These are phyloP conservation scores for Thaumatotibia leucotreta DNA, from an alignment of 1,140 invertebrate genomes.

Conservation along the genomic window DNA sequence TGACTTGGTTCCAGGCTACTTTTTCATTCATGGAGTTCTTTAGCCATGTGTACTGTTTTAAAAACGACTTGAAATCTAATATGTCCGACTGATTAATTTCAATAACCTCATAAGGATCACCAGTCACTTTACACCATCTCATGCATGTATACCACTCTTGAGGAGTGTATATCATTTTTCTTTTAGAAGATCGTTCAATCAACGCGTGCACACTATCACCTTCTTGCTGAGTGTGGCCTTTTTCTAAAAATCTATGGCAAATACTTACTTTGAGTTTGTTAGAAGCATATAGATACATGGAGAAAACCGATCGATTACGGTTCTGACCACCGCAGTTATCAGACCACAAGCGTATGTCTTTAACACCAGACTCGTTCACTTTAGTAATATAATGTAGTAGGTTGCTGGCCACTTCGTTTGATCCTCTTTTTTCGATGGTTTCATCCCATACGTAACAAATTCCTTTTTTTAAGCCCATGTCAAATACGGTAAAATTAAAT, in stretches of 20 bases:
- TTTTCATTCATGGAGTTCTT: not conserved
- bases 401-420: slow-evolving; percentile 20
- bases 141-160: not conserved
- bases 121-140: not conserved
- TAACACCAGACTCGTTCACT: not conserved
- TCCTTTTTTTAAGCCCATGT: slow-evolving; percentile 15
- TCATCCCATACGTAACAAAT: slow-evolving; percentile 21
- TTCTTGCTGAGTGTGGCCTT: not conserved
- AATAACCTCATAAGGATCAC: not conserved
- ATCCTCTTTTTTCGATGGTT: slow-evolving; percentile 15
- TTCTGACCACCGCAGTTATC: too few species aligned
- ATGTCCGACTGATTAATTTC: not conserved
- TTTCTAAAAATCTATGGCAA: not conserved
- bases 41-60: not conserved
- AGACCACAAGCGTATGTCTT: not conserved
- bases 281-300: not conserved
- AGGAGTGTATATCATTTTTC: not conserved
- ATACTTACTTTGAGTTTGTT: not conserved
- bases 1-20: not conserved
- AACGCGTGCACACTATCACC: not conserved
- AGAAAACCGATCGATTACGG: not conserved
- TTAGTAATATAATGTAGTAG: slow-evolving; percentile 17
- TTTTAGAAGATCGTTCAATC: not conserved
- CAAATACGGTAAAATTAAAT: slow-evolving; percentile 19
- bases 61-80: not conserved